These are phyloP conservation scores for Echinops telfairi DNA, from an alignment of 2,113 vertebrate species.

Conservation along the genomic window DNA sequence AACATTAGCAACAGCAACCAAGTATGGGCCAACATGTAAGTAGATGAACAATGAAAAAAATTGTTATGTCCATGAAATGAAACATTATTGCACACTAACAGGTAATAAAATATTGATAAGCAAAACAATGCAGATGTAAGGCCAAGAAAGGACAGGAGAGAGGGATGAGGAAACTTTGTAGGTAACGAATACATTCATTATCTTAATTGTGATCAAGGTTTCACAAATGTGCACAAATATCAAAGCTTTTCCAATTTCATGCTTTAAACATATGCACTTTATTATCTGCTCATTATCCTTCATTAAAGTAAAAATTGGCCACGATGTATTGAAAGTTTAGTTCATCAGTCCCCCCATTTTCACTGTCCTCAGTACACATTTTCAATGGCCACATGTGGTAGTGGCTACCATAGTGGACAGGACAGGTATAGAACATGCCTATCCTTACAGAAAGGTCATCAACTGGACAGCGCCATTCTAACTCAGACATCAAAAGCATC, in stretches of 20 bases:
- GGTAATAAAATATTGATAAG: background rate
- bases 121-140: background rate
- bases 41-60: background rate
- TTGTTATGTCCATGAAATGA: background rate
- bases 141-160: background rate
- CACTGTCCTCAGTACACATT: slow-evolving; percentile 10
- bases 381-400: background rate
- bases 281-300: background rate
- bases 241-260: slow-evolving; percentile 35
- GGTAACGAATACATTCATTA: background rate
- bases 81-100: slow-evolving; percentile 48
- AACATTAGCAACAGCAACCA: slow-evolving; percentile 31
- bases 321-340: slow-evolving; percentile 21
- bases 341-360: background rate
- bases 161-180: background rate
- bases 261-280: slow-evolving; percentile 19
- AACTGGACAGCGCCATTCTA: background rate
- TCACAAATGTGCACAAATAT: background rate
- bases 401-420: background rate
- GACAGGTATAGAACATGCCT: background rate
- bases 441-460: background rate
- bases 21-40: background rate
- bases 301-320: slow-evolving; percentile 31
- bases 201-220: slow-evolving; percentile 24
- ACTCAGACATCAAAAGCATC: background rate